Evolutionary conservation across 2,888 invertebrate species (phyloP).

Genomic region (Ophion slaviceki): DNA sequence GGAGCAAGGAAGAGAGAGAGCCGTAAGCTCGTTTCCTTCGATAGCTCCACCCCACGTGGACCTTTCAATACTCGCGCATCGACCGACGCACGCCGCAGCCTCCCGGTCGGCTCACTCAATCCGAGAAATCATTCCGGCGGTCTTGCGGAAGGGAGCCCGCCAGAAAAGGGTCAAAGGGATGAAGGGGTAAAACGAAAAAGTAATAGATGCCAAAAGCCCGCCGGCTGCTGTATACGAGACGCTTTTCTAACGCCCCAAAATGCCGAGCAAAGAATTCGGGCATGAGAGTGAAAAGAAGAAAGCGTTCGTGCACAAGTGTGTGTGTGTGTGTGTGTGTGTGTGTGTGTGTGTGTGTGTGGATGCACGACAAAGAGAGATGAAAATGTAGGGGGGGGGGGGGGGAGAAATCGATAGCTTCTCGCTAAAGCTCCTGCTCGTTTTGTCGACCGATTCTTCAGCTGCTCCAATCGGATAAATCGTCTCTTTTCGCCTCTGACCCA

Average conservation of each 20-base stretch:
- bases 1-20: slow-evolving; percentile 35
- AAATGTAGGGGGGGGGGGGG: slow-evolving; percentile 13
- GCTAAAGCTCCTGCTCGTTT: slow-evolving; percentile 36
- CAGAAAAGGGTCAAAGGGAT: slow-evolving; percentile 41
- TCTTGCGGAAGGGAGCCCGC: slow-evolving; percentile 42
- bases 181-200: slow-evolving; percentile 55
- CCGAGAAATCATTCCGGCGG: slow-evolving; percentile 67
- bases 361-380: slow-evolving; percentile 25
- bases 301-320: slow-evolving; percentile 8
- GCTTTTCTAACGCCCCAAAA: slow-evolving; percentile 60
- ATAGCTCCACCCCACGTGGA: slow-evolving; percentile 13
- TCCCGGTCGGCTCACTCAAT: slow-evolving; percentile 66
- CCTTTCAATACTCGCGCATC: slow-evolving; percentile 9
- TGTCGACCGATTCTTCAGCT: slow-evolving; percentile 57
- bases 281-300: slow-evolving; percentile 27
- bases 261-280: slow-evolving; percentile 54
- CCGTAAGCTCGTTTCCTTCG: slow-evolving; percentile 49
- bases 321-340: too few relatives aligned
- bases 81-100: slow-evolving; percentile 24
- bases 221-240: slow-evolving; percentile 20
- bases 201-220: slow-evolving; percentile 57
- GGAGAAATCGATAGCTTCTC: slow-evolving; percentile 62
- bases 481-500: slow-evolving; percentile 42
- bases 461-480: slow-evolving; percentile 54
- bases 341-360: slow-evolving; percentile 32